phyloP scores from a whole-genome alignment of 2,113 vertebrate genomes.

The Vidua chalybeata region DNA sequence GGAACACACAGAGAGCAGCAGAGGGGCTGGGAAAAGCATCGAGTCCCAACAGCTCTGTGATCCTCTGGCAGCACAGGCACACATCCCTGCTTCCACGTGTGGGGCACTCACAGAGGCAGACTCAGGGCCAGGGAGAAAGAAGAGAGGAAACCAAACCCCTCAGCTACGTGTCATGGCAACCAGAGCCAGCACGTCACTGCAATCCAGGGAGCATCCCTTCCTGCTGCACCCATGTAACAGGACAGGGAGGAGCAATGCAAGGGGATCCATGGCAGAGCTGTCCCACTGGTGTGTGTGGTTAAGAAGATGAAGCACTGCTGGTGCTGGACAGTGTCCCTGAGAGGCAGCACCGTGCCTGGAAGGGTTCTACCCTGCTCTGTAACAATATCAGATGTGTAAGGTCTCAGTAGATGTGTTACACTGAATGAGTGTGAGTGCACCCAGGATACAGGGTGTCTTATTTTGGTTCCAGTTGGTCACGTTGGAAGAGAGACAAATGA shows the following conservation, averaged over 20 bases:
- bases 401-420: neutral
- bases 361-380: neutral
- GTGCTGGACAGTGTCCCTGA: neutral
- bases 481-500: neutral
- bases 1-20: neutral
- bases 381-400: accelerated
- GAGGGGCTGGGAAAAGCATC: neutral
- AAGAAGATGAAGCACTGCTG: neutral
- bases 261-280: neutral
- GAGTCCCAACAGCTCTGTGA: neutral
- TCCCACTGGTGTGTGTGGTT: neutral
- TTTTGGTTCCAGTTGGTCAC: accelerated
- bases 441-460: no score
- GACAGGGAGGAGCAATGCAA: neutral
- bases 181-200: accelerated
- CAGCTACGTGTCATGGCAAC: accelerated
- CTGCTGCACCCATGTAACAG: accelerated
- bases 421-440: neutral
- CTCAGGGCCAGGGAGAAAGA: accelerated
- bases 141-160: neutral
- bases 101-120: neutral
- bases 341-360: neutral
- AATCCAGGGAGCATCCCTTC: neutral
- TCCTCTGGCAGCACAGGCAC: neutral
- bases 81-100: accelerated